Base-by-base conservation (phyloP, 2,888 invertebrate genomes). In the Drosophila kokeensis region DNA sequence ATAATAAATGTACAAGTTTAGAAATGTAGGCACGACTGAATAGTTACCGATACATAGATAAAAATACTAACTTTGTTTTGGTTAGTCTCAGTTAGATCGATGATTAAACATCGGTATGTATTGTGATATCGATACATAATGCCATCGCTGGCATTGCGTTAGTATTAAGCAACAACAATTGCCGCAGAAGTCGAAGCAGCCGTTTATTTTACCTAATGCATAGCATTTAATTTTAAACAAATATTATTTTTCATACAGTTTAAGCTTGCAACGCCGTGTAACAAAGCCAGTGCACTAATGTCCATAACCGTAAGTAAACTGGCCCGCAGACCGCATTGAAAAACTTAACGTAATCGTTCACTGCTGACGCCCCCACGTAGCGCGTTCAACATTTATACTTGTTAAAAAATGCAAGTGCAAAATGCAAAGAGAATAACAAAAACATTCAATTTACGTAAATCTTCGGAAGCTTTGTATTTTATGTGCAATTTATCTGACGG, bases 291-390 rank as follows among this genome's bases (percentile, higher is more conserved):
- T 79, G 70, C 81, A 90, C 92, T 92, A 90, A 92, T 92, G 92
- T 92, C 92, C 90, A 92, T 92, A 88, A 92, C 92, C 92, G 92
- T 92, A 90, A 92, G 92, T 92, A 83, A 55, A 15, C 21, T 58
- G 59, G 40, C 8, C 32, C 40, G 18, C 45, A 21, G 53, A 57
- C 36, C 38, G 38, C 40, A 57, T 24, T 48, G 48, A 34, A 36
- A 57, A 38, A 36, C 24, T 24, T 21, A 40, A 62, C 42, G 59
- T 40, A 49, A 11, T 36, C 50, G 48, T 55, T 24, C 62, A 59
- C 65, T 64, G 73, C 62, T 64, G 66, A 81, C 80, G 79, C 85
- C 81, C 83, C 80, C 87, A 89, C 78, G 84, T 80, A 83, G 77
- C 76, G 69, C 63, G 70, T 68, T 66, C 54, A 69, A 62, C 69